Evolutionary conservation across 2,888 invertebrate genomes (phyloP), one percentile per base, ranked within the genome.

Genomic region (Drosophila leonis): DNA sequence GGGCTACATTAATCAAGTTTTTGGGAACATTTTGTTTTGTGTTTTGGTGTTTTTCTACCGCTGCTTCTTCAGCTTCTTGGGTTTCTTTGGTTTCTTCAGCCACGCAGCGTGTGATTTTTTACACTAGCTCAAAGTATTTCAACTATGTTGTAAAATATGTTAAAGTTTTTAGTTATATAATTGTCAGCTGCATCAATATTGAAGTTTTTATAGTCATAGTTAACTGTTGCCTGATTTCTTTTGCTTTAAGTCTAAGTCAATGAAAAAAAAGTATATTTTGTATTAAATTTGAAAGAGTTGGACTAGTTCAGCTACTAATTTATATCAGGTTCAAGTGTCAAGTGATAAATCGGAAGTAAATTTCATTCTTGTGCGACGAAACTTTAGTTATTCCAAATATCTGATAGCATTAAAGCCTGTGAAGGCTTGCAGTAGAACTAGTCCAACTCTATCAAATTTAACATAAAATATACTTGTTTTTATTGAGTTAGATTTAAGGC

Each of bases 1-100:
- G 73, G 69, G 48, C 55, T 48, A 77, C 79, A 84, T 84, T 72
- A 87, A 84, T 84, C 84, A 81, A 37, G 49, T 20, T 69, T 73
- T 72, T 68, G 64, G 69, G 73, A 75, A 78, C 56, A 55, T 63
- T 61, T 61, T 20, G 10, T 56, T 46, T 52, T 37, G 13, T 13
- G 15, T 37, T 44, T 29, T 8, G 20, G 29, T 55, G 13, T 27
- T 52, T 4, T 41, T 33, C 51, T 18, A 2, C 46, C 12, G 10
- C 10, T 48, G 10, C 31, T 37, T 27, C 27, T 35, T 29, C 15
- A 31, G 15, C 18, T 31, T 63, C 20, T 46, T 63, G 18, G n/a
- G 42, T 54, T 44, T 42, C 20, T 46, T 63, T 27, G n/a, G 42
- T 54, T 44, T 42, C 52, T 33, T 15, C 20, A 33, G 41, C 41